Evolutionary conservation across 2,888 invertebrate genomes (phyloP).

Genomic region (Campaea margaritaria): DNA sequence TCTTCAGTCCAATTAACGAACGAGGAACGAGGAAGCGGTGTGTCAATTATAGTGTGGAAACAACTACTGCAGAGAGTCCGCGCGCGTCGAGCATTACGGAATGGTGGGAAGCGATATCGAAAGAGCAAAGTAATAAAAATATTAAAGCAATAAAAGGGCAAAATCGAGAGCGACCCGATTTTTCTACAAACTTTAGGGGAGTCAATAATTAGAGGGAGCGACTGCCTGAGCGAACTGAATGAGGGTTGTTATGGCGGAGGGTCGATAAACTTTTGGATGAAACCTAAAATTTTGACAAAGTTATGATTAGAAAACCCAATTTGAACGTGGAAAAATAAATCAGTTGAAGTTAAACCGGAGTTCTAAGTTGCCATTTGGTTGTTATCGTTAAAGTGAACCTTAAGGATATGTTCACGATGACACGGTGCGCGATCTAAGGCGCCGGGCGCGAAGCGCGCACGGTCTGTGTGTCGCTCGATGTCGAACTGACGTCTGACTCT

Average conservation of each 20-base stretch:
- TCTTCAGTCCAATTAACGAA: conserved; percentile 55
- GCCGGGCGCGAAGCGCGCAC: conserved; percentile 73
- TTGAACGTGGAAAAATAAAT: conserved; percentile 6
- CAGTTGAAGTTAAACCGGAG: conserved; percentile 25
- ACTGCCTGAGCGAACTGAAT: conserved; percentile 75
- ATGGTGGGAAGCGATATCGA: conserved; percentile 50
- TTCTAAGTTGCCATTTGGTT: conserved; percentile 31
- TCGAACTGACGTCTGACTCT: conserved; percentile 72
- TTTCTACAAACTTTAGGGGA: conserved; percentile 80
- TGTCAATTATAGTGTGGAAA: conserved; percentile 49
- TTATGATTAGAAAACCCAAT: conserved; percentile 15
- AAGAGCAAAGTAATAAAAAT: conserved; percentile 69
- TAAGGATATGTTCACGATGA: conserved; percentile 31
- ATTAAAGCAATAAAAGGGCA: conserved; percentile 71
- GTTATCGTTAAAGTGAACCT: conserved; percentile 27
- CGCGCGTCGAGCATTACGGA: conserved; percentile 34
- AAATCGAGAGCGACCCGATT: conserved; percentile 67
- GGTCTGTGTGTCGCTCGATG: conserved; percentile 76
- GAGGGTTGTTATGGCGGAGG: conserved; percentile 81
- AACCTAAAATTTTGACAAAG: conserved; percentile 26
- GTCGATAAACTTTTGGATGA: conserved; percentile 76
- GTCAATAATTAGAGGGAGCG: conserved; percentile 83
- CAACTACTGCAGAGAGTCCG: conserved; percentile 45
- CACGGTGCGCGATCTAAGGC: conserved; percentile 57
- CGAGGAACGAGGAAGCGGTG: conserved; percentile 55